Base-by-base conservation (phyloP, 2,888 invertebrate species). In the Hypena proboscidalis region DNA sequence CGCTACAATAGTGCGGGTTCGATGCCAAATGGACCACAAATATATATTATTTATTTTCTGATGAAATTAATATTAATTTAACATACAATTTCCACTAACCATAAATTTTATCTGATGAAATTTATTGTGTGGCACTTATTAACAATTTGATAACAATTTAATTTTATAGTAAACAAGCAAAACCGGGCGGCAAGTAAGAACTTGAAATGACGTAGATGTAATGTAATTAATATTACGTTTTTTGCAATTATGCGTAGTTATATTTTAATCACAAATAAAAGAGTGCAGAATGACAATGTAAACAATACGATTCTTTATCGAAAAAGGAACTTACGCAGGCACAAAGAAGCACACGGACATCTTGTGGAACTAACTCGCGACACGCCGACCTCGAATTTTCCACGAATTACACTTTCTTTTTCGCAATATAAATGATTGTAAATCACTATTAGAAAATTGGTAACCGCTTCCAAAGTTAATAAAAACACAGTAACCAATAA, bases 271-370 rank as follows among this genome's bases (percentile, higher is more conserved):
- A 1, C 4, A 4, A 9, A 20, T 13, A 34, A 26, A 26, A 11
- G 5, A n/a, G 1, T 7, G 21, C 3, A 4, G 35, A 40, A 6
- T 27, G 10, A 21, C 0, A 19, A 40, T 31, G 15, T 1, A 20
- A 7, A 11, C 30, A 35, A 31, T 35, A 32, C 11, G 27, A 3
- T 11, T 14, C 45, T 42, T 54, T 58, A 68, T 70, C 56, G 55
- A 34, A 51, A 56, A 56, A 66, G 71, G 63, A 89, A 94, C 94
- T 93, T 92, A 95, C 94, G 94, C 85, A 82, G 94, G 94, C 67
- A 95, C 93, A 80, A 94, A 94, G 85, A 86, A 90, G 86, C 93
- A 94, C 69, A 95, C 93, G 60, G 94, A 94, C 93, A 94, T 94
- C 79, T 91, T 92, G 90, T 74, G 67, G 78, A 67, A 59, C 61